Evolutionary conservation across 2,888 invertebrate genomes (phyloP), one percentile per base, ranked within the genome.

Genomic region (Pollenia amentaria): DNA sequence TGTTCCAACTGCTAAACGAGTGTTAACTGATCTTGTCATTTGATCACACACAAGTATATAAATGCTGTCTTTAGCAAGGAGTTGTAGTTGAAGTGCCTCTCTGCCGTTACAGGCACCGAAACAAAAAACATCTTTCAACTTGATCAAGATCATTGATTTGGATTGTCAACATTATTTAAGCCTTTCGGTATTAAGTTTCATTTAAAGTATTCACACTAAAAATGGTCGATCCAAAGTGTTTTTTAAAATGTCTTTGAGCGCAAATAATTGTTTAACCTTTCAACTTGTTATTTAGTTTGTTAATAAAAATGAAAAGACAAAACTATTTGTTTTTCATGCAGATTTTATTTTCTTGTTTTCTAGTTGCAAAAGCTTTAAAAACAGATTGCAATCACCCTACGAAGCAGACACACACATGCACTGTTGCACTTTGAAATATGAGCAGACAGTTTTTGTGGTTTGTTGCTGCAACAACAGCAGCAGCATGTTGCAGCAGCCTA

Each of bases 231-330:
- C n/a, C 29, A 46, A 21, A 44, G 57, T n/a, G 16, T 21, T 46
- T n/a, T 21, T 38, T n/a, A 40, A 18, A 72, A 65, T 83, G 76
- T 40, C 62, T 72, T 48, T 55, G 64, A 57, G 51, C 69, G 85
- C 87, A 89, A 89, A 89, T 89, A 89, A 89, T 89, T 89, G 89
- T 89, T 88, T 89, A 89, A 89, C 89, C 89, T 89, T 89, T 89
- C 80, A 89, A 89, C 89, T 87, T 84, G 65, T 67, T 73, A 29
- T 60, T 72, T 75, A 18, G 44, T 48, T 72, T 46, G 69, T 42
- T 8, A 21, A 79, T 44, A 12, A 64, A 14, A 60, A 2, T 44
- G 10, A 46, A 44, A n/a, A 18, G 46, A 11, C n/a, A 40, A 69
- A 65, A 42, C 73, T 38, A 48, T 44, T 55, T 51, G 46, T 46